Conservation (phyloP, 2,888 invertebrate species). For the Dicyrtomina minuta region DNA sequence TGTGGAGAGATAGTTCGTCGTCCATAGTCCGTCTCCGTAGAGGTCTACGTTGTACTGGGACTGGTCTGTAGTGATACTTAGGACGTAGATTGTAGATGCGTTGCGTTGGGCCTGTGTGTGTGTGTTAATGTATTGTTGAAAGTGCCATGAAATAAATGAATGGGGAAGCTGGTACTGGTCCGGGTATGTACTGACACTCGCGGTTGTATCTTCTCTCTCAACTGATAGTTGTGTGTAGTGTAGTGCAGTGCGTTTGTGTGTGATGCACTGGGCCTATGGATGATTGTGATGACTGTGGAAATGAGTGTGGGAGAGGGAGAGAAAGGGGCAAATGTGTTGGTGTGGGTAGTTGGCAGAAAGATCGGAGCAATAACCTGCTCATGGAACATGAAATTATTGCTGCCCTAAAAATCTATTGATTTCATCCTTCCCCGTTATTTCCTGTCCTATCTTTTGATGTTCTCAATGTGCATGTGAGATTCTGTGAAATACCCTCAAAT, state of each 20-base stretch:
- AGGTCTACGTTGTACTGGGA: too few species aligned
- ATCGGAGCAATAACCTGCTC: slow-evolving; percentile 22
- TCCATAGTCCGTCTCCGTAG: too few species aligned
- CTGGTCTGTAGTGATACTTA: too few species aligned
- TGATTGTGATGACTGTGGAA: slow-evolving; percentile 3
- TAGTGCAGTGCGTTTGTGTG: background rate
- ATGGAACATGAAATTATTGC: slow-evolving; percentile 27
- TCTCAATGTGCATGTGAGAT: too few species aligned
- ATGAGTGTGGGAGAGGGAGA: slow-evolving; percentile 16
- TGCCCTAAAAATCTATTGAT: slow-evolving; percentile 27
- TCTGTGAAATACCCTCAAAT: too few species aligned
- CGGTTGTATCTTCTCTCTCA: background rate
- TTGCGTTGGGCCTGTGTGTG: too few species aligned
- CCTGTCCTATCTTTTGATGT: slow-evolving; percentile 21
- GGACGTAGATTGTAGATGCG: too few species aligned
- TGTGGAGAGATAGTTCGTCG: too few species aligned
- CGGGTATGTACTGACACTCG: too few species aligned
- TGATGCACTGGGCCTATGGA: slow-evolving; percentile 8
- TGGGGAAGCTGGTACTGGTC: too few species aligned
- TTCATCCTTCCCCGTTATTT: slow-evolving; percentile 21
- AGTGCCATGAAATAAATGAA: too few species aligned
- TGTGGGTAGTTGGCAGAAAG: slow-evolving; percentile 19
- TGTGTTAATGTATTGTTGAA: too few species aligned
- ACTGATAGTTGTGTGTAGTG: background rate
- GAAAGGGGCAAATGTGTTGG: slow-evolving; percentile 23